Conservation (phyloP, 2,888 invertebrate genomes). For the Octonoba sinensis region DNA sequence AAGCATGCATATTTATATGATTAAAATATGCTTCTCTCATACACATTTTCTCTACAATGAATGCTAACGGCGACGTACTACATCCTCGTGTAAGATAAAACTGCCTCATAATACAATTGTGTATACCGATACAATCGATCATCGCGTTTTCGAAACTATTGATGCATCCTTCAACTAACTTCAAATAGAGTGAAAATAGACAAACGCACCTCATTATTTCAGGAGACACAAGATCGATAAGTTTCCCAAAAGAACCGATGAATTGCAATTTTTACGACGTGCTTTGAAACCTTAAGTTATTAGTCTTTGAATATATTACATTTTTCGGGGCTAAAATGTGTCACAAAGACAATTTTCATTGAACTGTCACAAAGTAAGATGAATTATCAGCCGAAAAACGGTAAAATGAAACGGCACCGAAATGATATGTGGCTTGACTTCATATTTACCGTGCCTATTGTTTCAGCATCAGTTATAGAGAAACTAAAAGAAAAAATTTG, state of each 20-base stretch:
- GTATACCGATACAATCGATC: conserved; percentile 32
- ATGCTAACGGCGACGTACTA: conserved; percentile 37
- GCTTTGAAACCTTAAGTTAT: not conserved
- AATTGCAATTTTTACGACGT: conserved; percentile 39
- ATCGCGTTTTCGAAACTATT: conserved; percentile 48
- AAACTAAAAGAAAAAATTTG: too few species aligned
- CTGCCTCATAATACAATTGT: not conserved
- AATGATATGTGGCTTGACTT: too few species aligned
- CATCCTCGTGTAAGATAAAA: conserved; percentile 25
- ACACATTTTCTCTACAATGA: conserved; percentile 28
- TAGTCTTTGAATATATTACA: too few species aligned
- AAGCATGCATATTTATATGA: too few species aligned
- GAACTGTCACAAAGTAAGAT: too few species aligned
- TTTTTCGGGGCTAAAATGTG: too few species aligned
- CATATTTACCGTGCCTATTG: too few species aligned
- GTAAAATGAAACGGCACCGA: too few species aligned
- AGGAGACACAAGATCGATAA: conserved; percentile 24
- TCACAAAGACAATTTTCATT: too few species aligned
- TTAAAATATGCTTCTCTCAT: not conserved
- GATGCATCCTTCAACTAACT: conserved; percentile 50
- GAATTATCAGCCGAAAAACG: too few species aligned
- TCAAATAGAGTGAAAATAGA: conserved; percentile 36
- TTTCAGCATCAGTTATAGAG: too few species aligned
- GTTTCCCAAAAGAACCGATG: conserved; percentile 49
- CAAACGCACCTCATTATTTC: conserved; percentile 48